Percentiles rank a stretch among this genome's conserved stretches.
Conservation (phyloP, 1,140 invertebrate species). For the Drosophila chauvacae region DNA sequence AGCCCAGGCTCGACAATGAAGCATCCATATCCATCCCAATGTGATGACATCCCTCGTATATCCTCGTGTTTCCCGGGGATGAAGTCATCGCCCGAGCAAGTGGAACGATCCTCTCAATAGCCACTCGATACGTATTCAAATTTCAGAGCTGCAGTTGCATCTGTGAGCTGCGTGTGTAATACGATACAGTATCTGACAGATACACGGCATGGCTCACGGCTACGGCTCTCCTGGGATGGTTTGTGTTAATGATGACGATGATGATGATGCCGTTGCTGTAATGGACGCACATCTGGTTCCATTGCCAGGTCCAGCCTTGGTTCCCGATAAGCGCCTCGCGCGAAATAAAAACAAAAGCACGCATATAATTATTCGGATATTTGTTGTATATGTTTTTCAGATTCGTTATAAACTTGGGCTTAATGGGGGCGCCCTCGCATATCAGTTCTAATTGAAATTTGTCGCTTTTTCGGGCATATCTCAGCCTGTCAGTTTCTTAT, state of each 20-base stretch:
- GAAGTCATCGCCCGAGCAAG: constrained; percentile 33
- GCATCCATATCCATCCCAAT: too few species aligned
- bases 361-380: neutral
- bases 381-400: neutral
- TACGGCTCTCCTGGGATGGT: constrained; percentile 44
- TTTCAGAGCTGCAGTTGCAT: constrained; percentile 72
- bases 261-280: constrained; percentile 34
- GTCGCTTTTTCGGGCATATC: constrained; percentile 13
- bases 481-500: constrained; percentile 23
- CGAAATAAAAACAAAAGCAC: neutral
- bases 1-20: too few species aligned
- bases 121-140: constrained; percentile 79
- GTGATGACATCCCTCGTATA: constrained; percentile 30
- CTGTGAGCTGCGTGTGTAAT: constrained; percentile 68
- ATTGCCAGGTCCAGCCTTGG: constrained; percentile 26
- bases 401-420: constrained; percentile 19
- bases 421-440: constrained; percentile 10
- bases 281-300: constrained; percentile 70
- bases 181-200: constrained; percentile 79
- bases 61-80: constrained; percentile 16
- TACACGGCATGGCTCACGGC: constrained; percentile 64
- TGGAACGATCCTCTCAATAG: constrained; percentile 52
- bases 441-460: constrained; percentile 31
- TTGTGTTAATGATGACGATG: constrained; percentile 72
- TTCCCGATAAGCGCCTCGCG: constrained; percentile 26